Percentiles rank a stretch among this genome's conserved stretches.
Evolutionary conservation across 92 coral and sea anemone species (phyloP).

Genomic region (Metridium senile): DNA sequence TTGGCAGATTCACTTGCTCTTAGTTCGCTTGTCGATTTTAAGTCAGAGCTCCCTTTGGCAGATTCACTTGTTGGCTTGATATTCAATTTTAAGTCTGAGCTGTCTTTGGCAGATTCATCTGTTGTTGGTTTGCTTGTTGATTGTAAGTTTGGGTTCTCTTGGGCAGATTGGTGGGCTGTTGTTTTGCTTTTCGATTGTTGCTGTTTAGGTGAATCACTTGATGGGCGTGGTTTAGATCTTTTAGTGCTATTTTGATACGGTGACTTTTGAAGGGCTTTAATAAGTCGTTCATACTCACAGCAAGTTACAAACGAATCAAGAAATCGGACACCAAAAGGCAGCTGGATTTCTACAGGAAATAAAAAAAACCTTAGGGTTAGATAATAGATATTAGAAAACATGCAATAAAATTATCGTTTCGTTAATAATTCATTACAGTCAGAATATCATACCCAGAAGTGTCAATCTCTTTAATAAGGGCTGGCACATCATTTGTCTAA

Average conservation of each 20-base stretch:
- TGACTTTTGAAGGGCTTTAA: constrained; percentile 69
- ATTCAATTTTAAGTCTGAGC: too few relatives aligned
- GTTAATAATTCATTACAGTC: too few relatives aligned
- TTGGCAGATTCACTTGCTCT: not conserved
- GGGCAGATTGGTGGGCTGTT: not conserved
- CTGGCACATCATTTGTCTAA: too few relatives aligned
- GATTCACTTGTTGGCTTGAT: too few relatives aligned
- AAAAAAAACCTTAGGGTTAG: too few relatives aligned
- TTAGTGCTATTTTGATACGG: constrained; percentile 64
- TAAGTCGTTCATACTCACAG: constrained; percentile 58
- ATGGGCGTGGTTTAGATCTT: constrained; percentile 9
- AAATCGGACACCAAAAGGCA: constrained; percentile 94
- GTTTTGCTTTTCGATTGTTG: not conserved
- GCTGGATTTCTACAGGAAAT: constrained; percentile 55
- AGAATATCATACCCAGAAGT: too few relatives aligned
- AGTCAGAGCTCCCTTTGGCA: not conserved
- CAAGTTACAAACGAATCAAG: constrained; percentile 73
- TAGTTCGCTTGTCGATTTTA: not conserved
- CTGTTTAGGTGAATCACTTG: not conserved
- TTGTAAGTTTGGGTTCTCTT: not conserved
- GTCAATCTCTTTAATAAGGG: too few relatives aligned
- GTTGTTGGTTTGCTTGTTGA: not conserved
- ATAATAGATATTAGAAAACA: too few relatives aligned
- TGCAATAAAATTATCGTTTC: too few relatives aligned
- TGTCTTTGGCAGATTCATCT: too few relatives aligned